A percentile compares a stretch with the other conserved stretches of the same genome.
Conservation (phyloP, 2,797 vertebrate species). For the Apogon talboti region DNA sequence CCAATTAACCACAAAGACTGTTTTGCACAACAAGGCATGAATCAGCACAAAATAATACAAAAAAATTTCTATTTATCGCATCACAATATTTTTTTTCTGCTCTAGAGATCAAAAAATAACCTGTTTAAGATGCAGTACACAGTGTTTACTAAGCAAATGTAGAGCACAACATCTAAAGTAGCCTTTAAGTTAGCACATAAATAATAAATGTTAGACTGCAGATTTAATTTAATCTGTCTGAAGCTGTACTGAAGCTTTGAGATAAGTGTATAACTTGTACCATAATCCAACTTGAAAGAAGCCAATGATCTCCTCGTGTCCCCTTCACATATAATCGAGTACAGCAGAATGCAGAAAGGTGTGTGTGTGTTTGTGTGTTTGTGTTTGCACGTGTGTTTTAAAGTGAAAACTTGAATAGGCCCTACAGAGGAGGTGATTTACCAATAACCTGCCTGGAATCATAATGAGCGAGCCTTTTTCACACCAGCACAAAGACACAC, state of each 20-base stretch:
- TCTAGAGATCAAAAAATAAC: slow-evolving; percentile 6
- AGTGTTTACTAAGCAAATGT: slow-evolving; percentile 36
- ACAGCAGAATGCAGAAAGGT: slow-evolving; percentile 21
- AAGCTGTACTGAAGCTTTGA: slow-evolving; percentile 16
- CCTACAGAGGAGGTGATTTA: slow-evolving; percentile 71
- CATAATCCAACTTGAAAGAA: slow-evolving; percentile 24
- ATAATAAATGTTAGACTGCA: slow-evolving; percentile 39
- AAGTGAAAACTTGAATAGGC: slow-evolving; percentile 57
- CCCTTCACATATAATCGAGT: slow-evolving; percentile 24
- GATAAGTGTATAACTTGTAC: slow-evolving; percentile 27
- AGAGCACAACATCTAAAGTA: slow-evolving; percentile 19
- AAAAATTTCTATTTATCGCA: slow-evolving; percentile 1
- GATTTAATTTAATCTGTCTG: slow-evolving; percentile 12
- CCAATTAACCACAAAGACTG: slow-evolving; percentile 19
- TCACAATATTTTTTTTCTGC: slow-evolving; percentile 1
- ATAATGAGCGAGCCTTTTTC: slow-evolving; percentile 79
- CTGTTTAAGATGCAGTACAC: slow-evolving; percentile 9
- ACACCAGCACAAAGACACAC: slow-evolving; percentile 74
- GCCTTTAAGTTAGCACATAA: slow-evolving; percentile 43
- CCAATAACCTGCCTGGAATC: slow-evolving; percentile 79
- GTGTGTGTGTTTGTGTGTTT: slow-evolving; percentile 20
- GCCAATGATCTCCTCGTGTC: slow-evolving; percentile 31
- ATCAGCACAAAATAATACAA: slow-evolving; percentile 1
- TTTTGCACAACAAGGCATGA: slow-evolving; percentile 10
- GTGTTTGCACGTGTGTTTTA: slow-evolving; percentile 20